phyloP scores from a whole-genome alignment of 2,797 vertebrate species.

The Phalanger gymnotis region DNA sequence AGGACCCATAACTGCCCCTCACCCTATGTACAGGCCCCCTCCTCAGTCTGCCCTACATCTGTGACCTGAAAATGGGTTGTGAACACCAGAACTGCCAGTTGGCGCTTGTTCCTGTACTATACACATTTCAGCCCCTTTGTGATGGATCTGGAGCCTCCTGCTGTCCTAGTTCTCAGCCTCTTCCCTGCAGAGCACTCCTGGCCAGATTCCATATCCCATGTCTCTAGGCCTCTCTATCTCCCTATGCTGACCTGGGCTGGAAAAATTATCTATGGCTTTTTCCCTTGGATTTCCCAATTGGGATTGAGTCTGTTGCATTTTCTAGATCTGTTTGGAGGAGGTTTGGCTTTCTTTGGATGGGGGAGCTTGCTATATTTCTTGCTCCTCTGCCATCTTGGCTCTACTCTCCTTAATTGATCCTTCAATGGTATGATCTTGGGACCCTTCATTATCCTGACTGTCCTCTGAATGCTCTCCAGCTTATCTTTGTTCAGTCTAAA shows the following conservation, averaged over 20 bases:
- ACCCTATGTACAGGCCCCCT: not conserved
- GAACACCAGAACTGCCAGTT: not conserved
- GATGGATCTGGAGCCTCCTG: not conserved
- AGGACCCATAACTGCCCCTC: not conserved
- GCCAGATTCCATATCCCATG: not conserved
- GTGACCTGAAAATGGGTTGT: not conserved
- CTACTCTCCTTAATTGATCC: not conserved
- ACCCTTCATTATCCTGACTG: not conserved
- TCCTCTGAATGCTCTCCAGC: not conserved
- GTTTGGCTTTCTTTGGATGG: not conserved
- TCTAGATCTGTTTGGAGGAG: not conserved
- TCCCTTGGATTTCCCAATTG: not conserved
- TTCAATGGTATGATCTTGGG: not conserved
- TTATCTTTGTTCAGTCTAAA: not conserved
- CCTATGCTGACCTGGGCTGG: not conserved
- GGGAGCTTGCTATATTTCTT: not conserved
- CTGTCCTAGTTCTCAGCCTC: not conserved
- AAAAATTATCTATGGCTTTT: not conserved
- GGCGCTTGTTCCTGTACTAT: not conserved
- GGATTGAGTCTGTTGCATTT: not conserved
- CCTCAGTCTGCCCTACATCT: not conserved
- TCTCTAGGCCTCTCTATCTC: not conserved
- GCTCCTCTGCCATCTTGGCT: not conserved
- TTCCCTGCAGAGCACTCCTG: not conserved
- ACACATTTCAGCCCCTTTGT: not conserved